Conservation (phyloP, 2,113 vertebrate species). For the Dolichallabes microphthalmus region DNA sequence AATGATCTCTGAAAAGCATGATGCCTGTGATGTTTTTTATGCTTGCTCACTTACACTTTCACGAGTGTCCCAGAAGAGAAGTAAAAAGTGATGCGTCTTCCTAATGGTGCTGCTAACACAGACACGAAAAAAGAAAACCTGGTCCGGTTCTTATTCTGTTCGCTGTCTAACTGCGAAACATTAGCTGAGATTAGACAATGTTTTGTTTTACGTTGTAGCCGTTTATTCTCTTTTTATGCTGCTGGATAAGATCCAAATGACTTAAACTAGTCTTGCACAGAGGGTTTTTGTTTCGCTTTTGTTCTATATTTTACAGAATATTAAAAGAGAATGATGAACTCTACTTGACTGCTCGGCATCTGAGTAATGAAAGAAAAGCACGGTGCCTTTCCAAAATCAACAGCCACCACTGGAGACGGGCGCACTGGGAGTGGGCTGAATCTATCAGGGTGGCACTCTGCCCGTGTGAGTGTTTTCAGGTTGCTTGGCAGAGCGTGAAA, state of each 20-base stretch:
- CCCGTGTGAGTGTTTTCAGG: neutral
- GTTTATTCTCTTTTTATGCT: slow-evolving; percentile 41
- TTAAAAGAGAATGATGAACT: slow-evolving; percentile 63
- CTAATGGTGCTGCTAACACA: slow-evolving; percentile 39
- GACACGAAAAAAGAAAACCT: neutral
- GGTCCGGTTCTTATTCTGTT: slow-evolving; percentile 7
- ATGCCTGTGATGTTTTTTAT: slow-evolving; percentile 17
- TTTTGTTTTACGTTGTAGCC: slow-evolving; percentile 38
- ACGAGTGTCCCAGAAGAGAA: slow-evolving; percentile 13
- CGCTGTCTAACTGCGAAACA: slow-evolving; percentile 36
- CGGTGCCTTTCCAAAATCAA: slow-evolving; percentile 10
- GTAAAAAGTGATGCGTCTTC: slow-evolving; percentile 20
- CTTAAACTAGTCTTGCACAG: slow-evolving; percentile 52
- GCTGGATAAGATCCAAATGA: slow-evolving; percentile 49
- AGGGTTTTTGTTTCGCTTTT: slow-evolving; percentile 51
- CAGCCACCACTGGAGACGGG: slow-evolving; percentile 14
- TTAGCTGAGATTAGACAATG: slow-evolving; percentile 52
- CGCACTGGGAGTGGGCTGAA: neutral
- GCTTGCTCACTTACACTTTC: neutral
- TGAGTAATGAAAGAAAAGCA: slow-evolving; percentile 26
- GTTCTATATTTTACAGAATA: slow-evolving; percentile 70
- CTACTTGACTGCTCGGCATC: neutral
- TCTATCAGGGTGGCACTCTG: slow-evolving; percentile 11
- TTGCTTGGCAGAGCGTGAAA: slow-evolving; percentile 12
- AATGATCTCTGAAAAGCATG: slow-evolving; percentile 4